Conservation (phyloP, 2,113 vertebrate species). For the Psittacula cyanocephala region DNA sequence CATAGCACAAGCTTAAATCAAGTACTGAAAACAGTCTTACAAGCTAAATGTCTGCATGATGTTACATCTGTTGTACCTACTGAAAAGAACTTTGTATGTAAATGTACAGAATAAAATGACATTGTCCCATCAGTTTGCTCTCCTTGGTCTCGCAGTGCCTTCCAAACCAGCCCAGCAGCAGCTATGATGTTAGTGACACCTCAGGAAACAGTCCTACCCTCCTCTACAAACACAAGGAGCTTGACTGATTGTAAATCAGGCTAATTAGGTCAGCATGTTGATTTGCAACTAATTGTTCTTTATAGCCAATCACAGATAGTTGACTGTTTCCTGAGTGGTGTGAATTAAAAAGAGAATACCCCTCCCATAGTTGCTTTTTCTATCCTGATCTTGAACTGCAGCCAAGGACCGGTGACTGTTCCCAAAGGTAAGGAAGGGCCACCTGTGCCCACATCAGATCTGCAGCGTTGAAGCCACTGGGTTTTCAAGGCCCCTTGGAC, state of each 20-base stretch:
- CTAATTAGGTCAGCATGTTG: not conserved
- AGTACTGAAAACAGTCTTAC: conserved; percentile 76
- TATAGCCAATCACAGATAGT: not conserved
- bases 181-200: not conserved
- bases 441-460: not conserved
- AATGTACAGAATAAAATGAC: conserved; percentile 83
- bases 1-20: conserved; percentile 78
- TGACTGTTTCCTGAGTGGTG: not conserved
- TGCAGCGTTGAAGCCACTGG: accelerated
- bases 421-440: not conserved
- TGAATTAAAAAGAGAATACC: not conserved
- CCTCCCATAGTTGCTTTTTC: not conserved
- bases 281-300: conserved; percentile 12
- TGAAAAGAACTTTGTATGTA: conserved; percentile 79
- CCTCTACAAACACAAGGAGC: not conserved
- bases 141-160: conserved; percentile 19
- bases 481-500: not conserved
- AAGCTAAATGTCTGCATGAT: conserved; percentile 82
- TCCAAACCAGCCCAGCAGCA: not conserved
- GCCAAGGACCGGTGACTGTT: not conserved
- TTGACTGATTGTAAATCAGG: not conserved
- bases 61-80: conserved; percentile 78
- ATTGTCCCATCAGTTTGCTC: conserved; percentile 66
- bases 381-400: not conserved
- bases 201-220: not conserved